Base-by-base conservation (phyloP, 2,888 invertebrate genomes). In the Clepsis dumicolana region DNA sequence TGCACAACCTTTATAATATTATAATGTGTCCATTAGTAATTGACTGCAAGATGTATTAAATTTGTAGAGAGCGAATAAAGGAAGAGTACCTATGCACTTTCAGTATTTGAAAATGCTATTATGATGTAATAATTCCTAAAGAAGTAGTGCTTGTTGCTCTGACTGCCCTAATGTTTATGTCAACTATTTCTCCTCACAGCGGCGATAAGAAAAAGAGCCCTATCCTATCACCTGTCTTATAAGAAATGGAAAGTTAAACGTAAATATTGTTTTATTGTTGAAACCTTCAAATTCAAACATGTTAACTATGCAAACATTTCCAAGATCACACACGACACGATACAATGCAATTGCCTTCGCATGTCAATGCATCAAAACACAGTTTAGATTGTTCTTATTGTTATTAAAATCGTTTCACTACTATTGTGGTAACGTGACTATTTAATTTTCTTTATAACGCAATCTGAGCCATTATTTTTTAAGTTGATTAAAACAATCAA, bases 341-440 rank as follows among this genome's bases (percentile, higher is more conserved):
- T 48, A 48, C n/a, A 48, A 24, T 48, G 32, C 32, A 14, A 27
- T 32, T 29, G 59, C 41, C 38, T 24, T 38, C 52, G 59, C 68
- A 38, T 57, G 57, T 68, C 62, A 57, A 63, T 38, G 62, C 29
- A 29, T 35, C 56, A 73, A 64, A 73, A 79, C 83, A 80, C 87
- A 85, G 84, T 86, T 87, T 62, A 82, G 71, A 78, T 86, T 76
- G 70, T 70, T 74, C 74, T 62, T 54, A 53, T 68, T 68, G 59
- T 63, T 67, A 70, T 60, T 50, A 56, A 64, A 48, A 64, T 63
- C 56, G 25, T 60, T 65, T 65, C 25, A 57, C 35, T 57, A 57
- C 16, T 75, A 75, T 76, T 74, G 78, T 77, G 77, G 71, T 75
- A 64, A 65, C 50, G 56, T 61, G 66, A 70, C 74, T 77, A 77